These are phyloP conservation scores for Numenius phaeopus DNA, from an alignment of 2,797 vertebrate species.

Conservation along the genomic window DNA sequence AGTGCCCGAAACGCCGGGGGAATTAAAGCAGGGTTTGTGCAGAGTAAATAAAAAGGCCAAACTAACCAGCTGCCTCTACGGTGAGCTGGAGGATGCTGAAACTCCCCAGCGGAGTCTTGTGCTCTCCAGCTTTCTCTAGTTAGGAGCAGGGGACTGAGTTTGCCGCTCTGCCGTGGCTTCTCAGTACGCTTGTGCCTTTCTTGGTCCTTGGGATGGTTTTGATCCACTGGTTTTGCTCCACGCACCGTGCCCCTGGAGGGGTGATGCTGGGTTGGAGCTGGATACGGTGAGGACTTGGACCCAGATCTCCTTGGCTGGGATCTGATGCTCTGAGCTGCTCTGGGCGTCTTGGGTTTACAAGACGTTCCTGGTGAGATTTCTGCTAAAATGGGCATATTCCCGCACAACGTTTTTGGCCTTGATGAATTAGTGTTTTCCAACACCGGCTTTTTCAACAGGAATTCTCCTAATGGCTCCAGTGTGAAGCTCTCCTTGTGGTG, in stretches of 20 bases:
- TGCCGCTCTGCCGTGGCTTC: neutral
- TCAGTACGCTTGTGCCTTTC: neutral
- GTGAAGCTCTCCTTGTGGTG: neutral
- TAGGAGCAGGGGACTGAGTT: rapidly evolving
- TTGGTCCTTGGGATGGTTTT: neutral
- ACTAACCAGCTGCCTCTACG: neutral
- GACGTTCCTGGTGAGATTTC: neutral
- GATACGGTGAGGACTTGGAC: neutral
- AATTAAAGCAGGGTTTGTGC: neutral
- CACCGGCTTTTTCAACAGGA: neutral
- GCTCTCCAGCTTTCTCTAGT: neutral
- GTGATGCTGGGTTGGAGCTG: neutral
- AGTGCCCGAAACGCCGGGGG: rapidly evolving
- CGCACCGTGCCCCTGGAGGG: neutral
- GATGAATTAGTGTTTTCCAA: neutral
- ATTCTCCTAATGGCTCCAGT: rapidly evolving
- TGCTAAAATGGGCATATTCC: rapidly evolving
- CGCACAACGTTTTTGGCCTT: neutral
- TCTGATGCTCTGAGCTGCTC: neutral
- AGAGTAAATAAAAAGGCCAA: neutral
- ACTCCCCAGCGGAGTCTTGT: neutral
- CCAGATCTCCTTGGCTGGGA: neutral
- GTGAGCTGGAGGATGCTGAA: neutral
- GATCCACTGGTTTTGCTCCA: neutral
- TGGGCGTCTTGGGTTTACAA: neutral